Evolutionary conservation across 2,113 vertebrate genomes (phyloP).

Genomic region (Turdus rufiventris): DNA sequence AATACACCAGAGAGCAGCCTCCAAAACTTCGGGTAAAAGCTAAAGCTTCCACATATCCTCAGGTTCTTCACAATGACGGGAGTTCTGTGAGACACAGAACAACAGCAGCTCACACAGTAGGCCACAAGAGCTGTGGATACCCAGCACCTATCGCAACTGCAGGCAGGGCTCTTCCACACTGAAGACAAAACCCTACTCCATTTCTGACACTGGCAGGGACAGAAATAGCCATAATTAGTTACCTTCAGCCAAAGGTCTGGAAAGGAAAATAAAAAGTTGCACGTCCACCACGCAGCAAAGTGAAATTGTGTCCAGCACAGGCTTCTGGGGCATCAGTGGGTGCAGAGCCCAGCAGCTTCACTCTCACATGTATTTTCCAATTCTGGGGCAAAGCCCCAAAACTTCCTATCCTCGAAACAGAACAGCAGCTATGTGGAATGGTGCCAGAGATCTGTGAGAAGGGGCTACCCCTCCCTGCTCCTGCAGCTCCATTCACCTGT

Average conservation of each 20-base stretch:
- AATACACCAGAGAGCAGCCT: not conserved
- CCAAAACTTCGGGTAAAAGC: not conserved
- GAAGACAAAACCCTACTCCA: not conserved
- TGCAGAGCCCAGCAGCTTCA: not conserved
- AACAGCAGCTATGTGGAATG: not conserved
- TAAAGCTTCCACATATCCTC: not conserved
- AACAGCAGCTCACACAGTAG: not conserved
- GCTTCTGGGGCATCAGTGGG: not conserved
- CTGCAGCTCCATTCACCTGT: not conserved
- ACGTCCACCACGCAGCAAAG: not conserved
- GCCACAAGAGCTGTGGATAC: not conserved
- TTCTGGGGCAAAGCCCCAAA: not conserved
- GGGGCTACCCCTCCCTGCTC: not conserved
- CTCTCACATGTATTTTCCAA: accelerated
- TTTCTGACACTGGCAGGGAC: not conserved
- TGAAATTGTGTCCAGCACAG: not conserved
- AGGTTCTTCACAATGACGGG: not conserved
- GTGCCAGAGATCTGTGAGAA: not conserved
- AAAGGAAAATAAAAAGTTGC: not conserved
- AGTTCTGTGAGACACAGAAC: not conserved
- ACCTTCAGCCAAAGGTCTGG: not conserved
- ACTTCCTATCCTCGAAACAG: not conserved
- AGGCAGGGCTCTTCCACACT: not conserved
- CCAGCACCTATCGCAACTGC: not conserved
- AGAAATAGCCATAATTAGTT: not conserved